Percentiles rank a stretch among this genome's conserved stretches.
Conservation (phyloP, 1,140 invertebrate species). For the Rhopalosiphum maidis region DNA sequence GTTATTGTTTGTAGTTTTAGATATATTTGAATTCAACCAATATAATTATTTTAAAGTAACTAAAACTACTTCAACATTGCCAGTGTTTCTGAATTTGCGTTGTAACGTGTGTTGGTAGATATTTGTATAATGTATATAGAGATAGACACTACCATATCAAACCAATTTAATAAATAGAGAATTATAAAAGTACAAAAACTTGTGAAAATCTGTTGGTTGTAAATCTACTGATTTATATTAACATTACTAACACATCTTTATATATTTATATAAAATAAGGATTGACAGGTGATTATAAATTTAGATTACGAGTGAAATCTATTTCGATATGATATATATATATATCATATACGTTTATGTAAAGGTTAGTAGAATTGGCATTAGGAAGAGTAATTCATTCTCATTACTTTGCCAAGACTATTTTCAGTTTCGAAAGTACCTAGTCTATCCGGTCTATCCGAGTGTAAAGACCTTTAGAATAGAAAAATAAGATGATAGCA, state of each 20-base stretch:
- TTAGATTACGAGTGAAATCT: neutral
- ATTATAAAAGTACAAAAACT: neutral
- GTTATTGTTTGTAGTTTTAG: neutral
- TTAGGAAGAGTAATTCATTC: neutral
- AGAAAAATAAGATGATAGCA: neutral
- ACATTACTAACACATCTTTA: neutral
- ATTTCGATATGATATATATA: neutral
- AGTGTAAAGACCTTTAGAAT: neutral
- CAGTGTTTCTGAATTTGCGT: neutral
- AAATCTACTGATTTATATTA: neutral
- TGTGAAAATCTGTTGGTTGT: neutral
- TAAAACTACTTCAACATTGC: neutral
- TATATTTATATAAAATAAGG: neutral
- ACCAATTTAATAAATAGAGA: neutral
- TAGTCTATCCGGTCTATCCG: neutral
- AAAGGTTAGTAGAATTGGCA: slow-evolving; percentile 25
- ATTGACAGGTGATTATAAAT: neutral
- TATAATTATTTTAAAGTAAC: neutral
- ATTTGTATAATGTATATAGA: neutral
- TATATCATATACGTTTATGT: neutral
- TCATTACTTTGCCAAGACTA: slow-evolving; percentile 10
- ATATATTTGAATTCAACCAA: neutral
- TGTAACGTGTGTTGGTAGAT: neutral
- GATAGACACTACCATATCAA: neutral
- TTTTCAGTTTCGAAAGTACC: neutral